phyloP scores from a whole-genome alignment of 2,888 invertebrate species.

The Lepidochitona cinerea region DNA sequence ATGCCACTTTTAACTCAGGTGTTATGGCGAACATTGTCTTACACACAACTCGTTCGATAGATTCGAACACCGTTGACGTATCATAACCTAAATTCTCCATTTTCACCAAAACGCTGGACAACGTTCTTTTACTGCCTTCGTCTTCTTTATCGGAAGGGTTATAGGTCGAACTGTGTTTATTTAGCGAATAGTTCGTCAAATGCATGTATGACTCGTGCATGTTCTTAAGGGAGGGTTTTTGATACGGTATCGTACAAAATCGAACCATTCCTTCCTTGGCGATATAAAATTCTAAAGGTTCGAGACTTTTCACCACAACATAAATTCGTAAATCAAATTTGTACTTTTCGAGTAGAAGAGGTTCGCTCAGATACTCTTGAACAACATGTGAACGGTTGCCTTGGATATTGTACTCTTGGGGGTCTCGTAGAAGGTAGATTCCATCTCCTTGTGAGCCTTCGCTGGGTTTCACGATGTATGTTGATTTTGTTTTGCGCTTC shows the following conservation, averaged over 20 bases:
- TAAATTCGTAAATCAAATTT: slow-evolving; percentile 74
- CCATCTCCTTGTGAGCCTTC: slow-evolving; percentile 73
- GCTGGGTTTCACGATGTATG: slow-evolving; percentile 73
- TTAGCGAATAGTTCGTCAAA: slow-evolving; percentile 74
- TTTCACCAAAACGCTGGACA: slow-evolving; percentile 71
- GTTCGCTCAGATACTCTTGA: slow-evolving; percentile 72
- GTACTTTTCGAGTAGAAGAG: slow-evolving; percentile 69
- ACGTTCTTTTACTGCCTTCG: slow-evolving; percentile 72
- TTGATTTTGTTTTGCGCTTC: slow-evolving; percentile 50
- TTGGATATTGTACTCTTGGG: slow-evolving; percentile 60
- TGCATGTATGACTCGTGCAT: slow-evolving; percentile 72
- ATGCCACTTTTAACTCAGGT: slow-evolving; percentile 71
- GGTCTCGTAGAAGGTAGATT: slow-evolving; percentile 72
- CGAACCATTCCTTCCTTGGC: slow-evolving; percentile 71
- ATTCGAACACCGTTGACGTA: slow-evolving; percentile 68
- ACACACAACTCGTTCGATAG: slow-evolving; percentile 71
- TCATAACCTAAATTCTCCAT: slow-evolving; percentile 63
- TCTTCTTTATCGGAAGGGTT: slow-evolving; percentile 67
- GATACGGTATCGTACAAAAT: slow-evolving; percentile 73
- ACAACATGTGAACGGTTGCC: slow-evolving; percentile 56
- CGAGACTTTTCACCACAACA: slow-evolving; percentile 70
- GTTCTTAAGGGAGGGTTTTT: slow-evolving; percentile 70
- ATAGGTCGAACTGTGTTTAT: slow-evolving; percentile 71
- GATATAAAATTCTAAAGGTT: slow-evolving; percentile 71
- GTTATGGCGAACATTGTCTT: slow-evolving; percentile 73